These are phyloP conservation scores for Porites australiensis DNA, from an alignment of 64 coral and sea anemone genomes.

Conservation along the genomic window DNA sequence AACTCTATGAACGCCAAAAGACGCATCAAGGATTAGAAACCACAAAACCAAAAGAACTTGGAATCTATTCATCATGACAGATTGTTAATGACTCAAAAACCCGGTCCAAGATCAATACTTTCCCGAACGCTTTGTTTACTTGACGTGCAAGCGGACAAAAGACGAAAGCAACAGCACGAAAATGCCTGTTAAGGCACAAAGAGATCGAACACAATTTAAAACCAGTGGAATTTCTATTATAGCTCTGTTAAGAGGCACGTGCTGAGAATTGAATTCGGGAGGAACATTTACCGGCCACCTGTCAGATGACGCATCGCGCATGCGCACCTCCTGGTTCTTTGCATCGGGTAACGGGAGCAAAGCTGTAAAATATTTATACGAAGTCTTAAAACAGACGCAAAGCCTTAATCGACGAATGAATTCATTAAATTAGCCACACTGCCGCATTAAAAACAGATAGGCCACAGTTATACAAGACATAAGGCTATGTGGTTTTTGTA, in stretches of 20 bases:
- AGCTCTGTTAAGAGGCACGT: conserved; percentile 25
- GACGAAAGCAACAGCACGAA: conserved; percentile 25
- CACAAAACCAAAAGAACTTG: conserved; percentile 34
- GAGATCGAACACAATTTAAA: conserved; percentile 19
- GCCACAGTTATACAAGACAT: background rate
- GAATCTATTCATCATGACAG: conserved; percentile 20
- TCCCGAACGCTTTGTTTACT: conserved; percentile 9
- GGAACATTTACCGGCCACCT: conserved; percentile 8
- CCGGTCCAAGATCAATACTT: conserved; percentile 12
- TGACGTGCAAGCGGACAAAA: conserved; percentile 16
- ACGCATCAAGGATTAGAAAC: conserved; percentile 43
- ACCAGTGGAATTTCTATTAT: conserved; percentile 47
- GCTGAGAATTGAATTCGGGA: background rate
- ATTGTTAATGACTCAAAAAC: conserved; percentile 17
- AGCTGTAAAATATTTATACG: conserved; percentile 29
- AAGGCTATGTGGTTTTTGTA: background rate
- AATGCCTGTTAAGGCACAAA: conserved; percentile 20
- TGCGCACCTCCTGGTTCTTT: background rate
- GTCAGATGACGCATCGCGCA: conserved; percentile 5
- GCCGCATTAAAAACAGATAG: background rate
- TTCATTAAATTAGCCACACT: conserved; percentile 1
- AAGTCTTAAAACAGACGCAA: background rate
- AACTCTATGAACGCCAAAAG: background rate
- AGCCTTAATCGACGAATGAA: conserved; percentile 25
- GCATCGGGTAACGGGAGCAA: conserved; percentile 1